These are phyloP conservation scores for Megaustenia siamemsis DNA, from an alignment of 2,888 invertebrate species.

Conservation along the genomic window DNA sequence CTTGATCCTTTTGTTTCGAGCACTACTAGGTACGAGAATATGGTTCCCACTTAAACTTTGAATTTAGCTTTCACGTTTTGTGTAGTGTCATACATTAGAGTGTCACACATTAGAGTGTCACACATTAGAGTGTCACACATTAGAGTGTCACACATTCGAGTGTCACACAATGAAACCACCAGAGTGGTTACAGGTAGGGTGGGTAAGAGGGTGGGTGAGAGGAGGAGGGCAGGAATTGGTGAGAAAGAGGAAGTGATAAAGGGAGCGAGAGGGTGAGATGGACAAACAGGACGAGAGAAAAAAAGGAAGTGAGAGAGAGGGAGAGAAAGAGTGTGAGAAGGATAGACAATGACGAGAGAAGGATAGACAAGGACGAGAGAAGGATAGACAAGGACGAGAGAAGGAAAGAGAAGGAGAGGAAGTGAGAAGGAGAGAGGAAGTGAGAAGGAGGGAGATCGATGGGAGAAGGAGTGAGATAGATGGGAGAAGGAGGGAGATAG, in stretches of 20 bases:
- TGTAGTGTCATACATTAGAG: too few species aligned
- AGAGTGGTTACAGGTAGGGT: too few species aligned
- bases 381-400: background rate
- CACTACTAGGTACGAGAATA: too few species aligned
- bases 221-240: background rate
- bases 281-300: background rate
- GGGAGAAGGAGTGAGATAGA: background rate
- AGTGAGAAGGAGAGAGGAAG: background rate
- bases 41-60: too few species aligned
- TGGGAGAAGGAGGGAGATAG: background rate
- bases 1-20: too few species aligned
- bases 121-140: background rate
- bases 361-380: background rate
- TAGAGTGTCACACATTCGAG: too few species aligned
- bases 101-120: background rate
- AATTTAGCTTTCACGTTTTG: too few species aligned
- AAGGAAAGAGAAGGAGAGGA: background rate
- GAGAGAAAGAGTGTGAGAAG: background rate
- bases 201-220: background rate
- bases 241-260: background rate
- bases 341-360: background rate
- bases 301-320: background rate
- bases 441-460: background rate
- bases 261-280: background rate
- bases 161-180: too few species aligned